Evolutionary conservation across 2,797 vertebrate species (phyloP), one percentile per base, ranked within the genome.

Genomic region (Pipistrellus nathusii): DNA sequence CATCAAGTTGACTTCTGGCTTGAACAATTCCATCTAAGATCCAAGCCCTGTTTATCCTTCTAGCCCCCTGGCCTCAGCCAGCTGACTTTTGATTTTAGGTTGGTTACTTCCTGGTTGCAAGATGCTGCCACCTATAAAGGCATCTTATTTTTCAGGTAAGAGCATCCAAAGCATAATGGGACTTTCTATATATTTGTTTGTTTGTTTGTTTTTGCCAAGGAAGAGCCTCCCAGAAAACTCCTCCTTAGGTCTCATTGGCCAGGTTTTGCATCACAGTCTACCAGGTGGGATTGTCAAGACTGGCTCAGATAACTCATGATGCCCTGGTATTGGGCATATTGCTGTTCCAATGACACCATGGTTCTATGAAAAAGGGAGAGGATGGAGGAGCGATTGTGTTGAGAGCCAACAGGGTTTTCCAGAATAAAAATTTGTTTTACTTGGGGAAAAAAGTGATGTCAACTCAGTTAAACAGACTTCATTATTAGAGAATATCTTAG

Each of bases 71-170:
- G 32, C 25, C 53, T 53, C 9, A 6, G 7, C 51, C n/a, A 4
- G 20, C 5, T 66, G 46, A 2, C 35, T 44, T 48, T 76, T 89
- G 41, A 73, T 9, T 32, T 77, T 38, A 72, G 27, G 17, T 85
- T 69, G 69, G 23, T 88, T 57, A 82, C 55, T 81, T 93, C n/a
- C 62, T 83, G 18, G 41, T n/a, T 38, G 2, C 14, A 72, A 35
- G 23, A 64, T 32, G 46, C 46, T 73, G 11, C 18, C 57, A 27
- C 41, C 11, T 68, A 55, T 75, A 68, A 41, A 46, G 69, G 57
- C 13, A 46, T 69, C 4, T 80, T 77, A 23, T 82, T 93, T 95
- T 95, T 82, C 75, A 68, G 18, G 35, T 38, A 80, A 75, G 1
- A 35, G 23, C 64, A 69, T 64, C 57, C 38, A 64, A 55, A 83